phyloP scores from a whole-genome alignment of 1,140 invertebrate species.

The Drosophila murphyi region DNA sequence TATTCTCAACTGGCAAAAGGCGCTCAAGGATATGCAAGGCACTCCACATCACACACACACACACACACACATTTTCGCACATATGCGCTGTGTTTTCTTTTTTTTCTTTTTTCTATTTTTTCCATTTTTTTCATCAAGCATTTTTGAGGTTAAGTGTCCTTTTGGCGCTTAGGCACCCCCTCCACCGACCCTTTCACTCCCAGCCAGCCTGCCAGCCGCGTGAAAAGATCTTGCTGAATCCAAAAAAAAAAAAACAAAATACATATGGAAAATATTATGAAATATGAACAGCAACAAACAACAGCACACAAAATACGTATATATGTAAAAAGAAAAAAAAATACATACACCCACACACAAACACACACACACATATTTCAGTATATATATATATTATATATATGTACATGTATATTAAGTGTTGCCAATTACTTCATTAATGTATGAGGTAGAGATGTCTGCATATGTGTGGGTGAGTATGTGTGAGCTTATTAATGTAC shows the following conservation, averaged over 20 bases:
- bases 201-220: constrained; percentile 34
- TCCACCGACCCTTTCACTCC: neutral
- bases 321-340: constrained; percentile 13
- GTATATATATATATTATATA: constrained; percentile 70
- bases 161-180: constrained; percentile 60
- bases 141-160: constrained; percentile 82
- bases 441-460: constrained; percentile 82
- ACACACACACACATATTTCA: constrained; percentile 56
- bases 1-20: constrained; percentile 61
- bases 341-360: constrained; percentile 36
- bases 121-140: constrained; percentile 64
- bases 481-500: constrained; percentile 80
- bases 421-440: constrained; percentile 83
- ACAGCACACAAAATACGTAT: constrained; percentile 41
- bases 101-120: constrained; percentile 44
- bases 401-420: constrained; percentile 72
- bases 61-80: constrained; percentile 13
- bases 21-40: constrained; percentile 71
- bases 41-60: constrained; percentile 13
- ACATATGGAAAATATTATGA: constrained; percentile 34
- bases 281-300: constrained; percentile 24
- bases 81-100: constrained; percentile 45
- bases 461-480: constrained; percentile 83
- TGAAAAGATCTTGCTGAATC: constrained; percentile 75
- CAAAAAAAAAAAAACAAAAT: constrained; percentile 49